Evolutionary conservation across 1,140 invertebrate species (phyloP), one percentile per base, ranked within the genome.

Genomic region (Drosophila nigromelanica): DNA sequence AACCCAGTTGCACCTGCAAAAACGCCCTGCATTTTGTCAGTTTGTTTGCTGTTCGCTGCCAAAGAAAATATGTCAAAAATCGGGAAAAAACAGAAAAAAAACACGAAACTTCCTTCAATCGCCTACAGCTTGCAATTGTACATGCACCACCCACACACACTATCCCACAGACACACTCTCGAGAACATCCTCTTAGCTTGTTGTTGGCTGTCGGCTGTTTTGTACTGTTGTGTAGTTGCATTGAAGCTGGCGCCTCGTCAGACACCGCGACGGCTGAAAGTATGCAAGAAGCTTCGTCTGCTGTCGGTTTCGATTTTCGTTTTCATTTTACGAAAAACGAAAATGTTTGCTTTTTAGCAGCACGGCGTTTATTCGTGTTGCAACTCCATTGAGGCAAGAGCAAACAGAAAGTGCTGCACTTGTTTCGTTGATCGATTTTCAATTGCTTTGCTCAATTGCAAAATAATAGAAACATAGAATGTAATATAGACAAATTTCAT

Each of bases 31-130:
- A 86, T 70, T 87, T 87, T 72, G 61, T 77, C 70, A 82, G 72
- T 82, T 82, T 87, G 82, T 78, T 78, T 86, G 71, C 82, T 45
- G 63, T 39, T 64, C 11, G 66, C 63, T 75, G 59, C 69, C 62
- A 82, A 70, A 76, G 82, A 87, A 87, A 89, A 89, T 87, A 87
- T 87, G 83, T 83, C 83, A 89, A 89, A 87, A 89, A 87, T 87
- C 83, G 85, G 80, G 68, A 50, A 6, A 6, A 42, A 71, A 43
- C 18, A 52, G 39, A 64, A 6, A 61, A 35, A 21, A 76, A 83
- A 72, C 73, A 67, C 58, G 47, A 69, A 80, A 62, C 58, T 77
- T 71, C 58, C 76, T 80, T 89, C 80, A 69, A 82, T 89, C 75
- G 82, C 83, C 78, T 87, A 73, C 64, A 89, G 78, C 70, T 40